These are phyloP conservation scores for Magallana gigas DNA, from an alignment of 1,140 invertebrate species.

Conservation along the genomic window DNA sequence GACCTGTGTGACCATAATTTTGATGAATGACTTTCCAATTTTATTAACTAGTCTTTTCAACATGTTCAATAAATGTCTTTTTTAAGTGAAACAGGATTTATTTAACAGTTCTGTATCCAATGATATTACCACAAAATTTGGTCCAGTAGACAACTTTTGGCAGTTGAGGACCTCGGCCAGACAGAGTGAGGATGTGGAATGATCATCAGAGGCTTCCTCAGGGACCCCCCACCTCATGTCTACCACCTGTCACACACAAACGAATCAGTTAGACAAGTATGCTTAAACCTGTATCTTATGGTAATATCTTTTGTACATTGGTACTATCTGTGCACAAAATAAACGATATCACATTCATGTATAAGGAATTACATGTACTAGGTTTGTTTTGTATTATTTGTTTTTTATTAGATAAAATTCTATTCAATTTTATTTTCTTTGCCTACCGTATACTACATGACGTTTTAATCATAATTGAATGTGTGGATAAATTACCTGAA, in stretches of 20 bases:
- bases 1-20: neutral
- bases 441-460: no score
- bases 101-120: no score
- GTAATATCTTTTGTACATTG: no score
- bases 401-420: no score
- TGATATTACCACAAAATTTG: constrained; percentile 86
- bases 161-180: constrained; percentile 97
- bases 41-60: neutral
- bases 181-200: constrained; percentile 97
- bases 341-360: no score
- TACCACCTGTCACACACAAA: constrained; percentile 86
- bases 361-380: no score
- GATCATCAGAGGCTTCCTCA: constrained; percentile 97
- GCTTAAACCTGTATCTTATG: no score
- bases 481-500: constrained; percentile 86
- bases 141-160: constrained; percentile 96
- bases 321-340: no score
- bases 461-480: no score
- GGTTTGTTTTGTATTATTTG: no score
- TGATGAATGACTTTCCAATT: neutral
- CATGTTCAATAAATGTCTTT: neutral
- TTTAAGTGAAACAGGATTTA: neutral
- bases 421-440: no score
- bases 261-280: no score
- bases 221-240: constrained; percentile 96